Evolutionary conservation across 2,888 invertebrate genomes (phyloP).

Genomic region (Leucozona laternaria): DNA sequence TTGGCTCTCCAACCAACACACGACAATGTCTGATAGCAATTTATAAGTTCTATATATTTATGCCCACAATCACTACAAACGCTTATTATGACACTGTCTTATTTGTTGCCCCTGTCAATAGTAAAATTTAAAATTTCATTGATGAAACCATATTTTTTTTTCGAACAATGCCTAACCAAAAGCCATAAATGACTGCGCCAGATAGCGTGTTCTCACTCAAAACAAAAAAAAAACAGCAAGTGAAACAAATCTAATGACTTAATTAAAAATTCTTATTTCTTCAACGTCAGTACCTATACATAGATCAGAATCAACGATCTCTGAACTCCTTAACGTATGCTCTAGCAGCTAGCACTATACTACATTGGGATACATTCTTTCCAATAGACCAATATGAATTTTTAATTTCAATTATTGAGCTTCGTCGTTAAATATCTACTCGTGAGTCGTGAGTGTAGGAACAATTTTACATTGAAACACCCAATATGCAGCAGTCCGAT

Average conservation of each 20-base stretch:
- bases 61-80: not conserved
- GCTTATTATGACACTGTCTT: not conserved
- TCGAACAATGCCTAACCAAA: not conserved
- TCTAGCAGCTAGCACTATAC: not conserved
- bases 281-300: constrained; percentile 3
- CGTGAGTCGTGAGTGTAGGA: not conserved
- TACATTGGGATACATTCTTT: constrained; percentile 9
- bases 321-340: constrained; percentile 16
- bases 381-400: constrained; percentile 42
- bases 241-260: constrained; percentile 12
- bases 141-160: not conserved
- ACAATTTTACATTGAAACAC: constrained; percentile 12
- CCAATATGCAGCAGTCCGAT: not conserved
- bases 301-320: not conserved
- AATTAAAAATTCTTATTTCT: constrained; percentile 2
- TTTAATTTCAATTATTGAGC: constrained; percentile 48
- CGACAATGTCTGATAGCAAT: not conserved
- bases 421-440: not conserved
- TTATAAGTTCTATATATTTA: not conserved
- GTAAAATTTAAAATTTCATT: not conserved
- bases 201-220: not conserved
- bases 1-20: not conserved
- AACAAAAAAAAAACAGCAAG: not conserved
- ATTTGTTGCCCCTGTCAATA: not conserved
- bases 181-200: not conserved